These are phyloP conservation scores for Lateolabrax maculatus DNA, from an alignment of 2,797 vertebrate species.

Conservation along the genomic window DNA sequence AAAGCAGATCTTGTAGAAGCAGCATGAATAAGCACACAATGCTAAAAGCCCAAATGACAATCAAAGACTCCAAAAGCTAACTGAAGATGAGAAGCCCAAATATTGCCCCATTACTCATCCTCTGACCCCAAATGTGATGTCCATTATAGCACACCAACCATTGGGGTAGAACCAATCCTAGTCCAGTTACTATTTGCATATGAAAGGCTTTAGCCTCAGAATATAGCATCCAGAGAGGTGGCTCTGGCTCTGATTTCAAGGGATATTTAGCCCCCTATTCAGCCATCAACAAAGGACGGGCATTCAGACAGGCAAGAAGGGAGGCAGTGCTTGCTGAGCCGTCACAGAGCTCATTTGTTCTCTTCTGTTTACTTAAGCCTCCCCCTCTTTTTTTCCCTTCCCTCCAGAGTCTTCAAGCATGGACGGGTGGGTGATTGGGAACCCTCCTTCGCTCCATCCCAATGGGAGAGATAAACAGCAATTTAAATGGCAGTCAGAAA, in stretches of 20 bases:
- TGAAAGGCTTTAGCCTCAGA: constrained; percentile 85
- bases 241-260: constrained; percentile 84
- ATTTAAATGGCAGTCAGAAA: constrained; percentile 74
- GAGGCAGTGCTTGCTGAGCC: constrained; percentile 80
- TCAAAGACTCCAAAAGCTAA: constrained; percentile 65
- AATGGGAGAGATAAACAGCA: constrained; percentile 75
- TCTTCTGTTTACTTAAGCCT: constrained; percentile 89
- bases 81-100: constrained; percentile 75
- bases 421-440: constrained; percentile 81
- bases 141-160: constrained; percentile 71
- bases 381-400: constrained; percentile 76
- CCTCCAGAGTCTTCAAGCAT: constrained; percentile 81
- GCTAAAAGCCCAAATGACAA: constrained; percentile 52
- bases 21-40: constrained; percentile 63
- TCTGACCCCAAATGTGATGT: constrained; percentile 80
- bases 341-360: constrained; percentile 89
- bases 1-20: constrained; percentile 59
- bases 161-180: constrained; percentile 81
- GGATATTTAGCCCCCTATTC: constrained; percentile 90
- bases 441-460: constrained; percentile 67
- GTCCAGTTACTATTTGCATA: constrained; percentile 85
- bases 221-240: constrained; percentile 81
- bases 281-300: constrained; percentile 86
- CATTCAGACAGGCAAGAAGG: constrained; percentile 80
- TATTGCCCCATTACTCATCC: constrained; percentile 85